Base-by-base conservation (phyloP, 92 coral and sea anemone species). In the Zoanthus sansibaricus region DNA sequence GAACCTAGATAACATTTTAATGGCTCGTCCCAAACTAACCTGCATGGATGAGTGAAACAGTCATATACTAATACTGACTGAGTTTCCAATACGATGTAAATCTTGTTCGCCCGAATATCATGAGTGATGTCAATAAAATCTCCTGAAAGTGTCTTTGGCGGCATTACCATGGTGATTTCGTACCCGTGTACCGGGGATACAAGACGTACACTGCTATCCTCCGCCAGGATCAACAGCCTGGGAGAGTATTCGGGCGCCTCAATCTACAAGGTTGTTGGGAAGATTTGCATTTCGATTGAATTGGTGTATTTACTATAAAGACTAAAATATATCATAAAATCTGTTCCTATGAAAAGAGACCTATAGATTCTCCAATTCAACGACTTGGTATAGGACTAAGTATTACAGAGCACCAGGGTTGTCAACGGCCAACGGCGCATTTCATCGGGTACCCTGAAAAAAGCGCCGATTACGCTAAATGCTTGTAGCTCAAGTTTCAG, bases 151-250 rank as follows among this genome's bases (percentile, higher is more conserved):
- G 95, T 95, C 33, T 93, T 94, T 9, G 94, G 92, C 2, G 98
- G 99, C 87, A 97, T 79, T 87, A 97, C 89, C 68, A 96, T 92
- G 5, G 99, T 93, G 17, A 97, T 83, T 75, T 93, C 94, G 56
- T 90, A 93, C 8, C 98, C 99, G 52, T 93, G 93, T 25, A 91
- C 95, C 48, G 99, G 98, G 71, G 99, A 97, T 10, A 97, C 92
- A 15, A 97, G 88, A 91, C 99, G 80, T 77, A 95, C 92, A 44
- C 98, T 95, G 77, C 98, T 95, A 56, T 97, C 99, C 90, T 94
- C 94, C 72, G 97, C 94, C 17, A 90, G 94, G 8, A 95, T 89
- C 21, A 97, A 76, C 10, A 97, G 89, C 86, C 99, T 82, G 30
- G 97, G 76, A 62, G 98, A 98, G 66, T 88, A 94, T 73, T 94